Evolutionary conservation across 2,113 vertebrate species (phyloP).

Genomic region (Alces alces): DNA sequence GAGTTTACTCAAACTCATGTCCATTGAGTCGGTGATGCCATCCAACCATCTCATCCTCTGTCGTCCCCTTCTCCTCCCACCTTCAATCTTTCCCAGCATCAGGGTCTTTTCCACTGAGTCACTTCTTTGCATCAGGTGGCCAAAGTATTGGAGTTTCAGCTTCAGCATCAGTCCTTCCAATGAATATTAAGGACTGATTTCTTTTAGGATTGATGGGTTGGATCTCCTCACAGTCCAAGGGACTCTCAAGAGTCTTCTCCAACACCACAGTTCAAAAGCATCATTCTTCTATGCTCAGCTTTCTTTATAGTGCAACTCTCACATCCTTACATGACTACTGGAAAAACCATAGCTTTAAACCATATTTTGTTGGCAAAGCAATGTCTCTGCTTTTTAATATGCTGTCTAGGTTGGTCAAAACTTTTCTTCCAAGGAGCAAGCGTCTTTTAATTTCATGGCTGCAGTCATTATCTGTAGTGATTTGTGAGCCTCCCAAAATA

Average conservation of each 20-base stretch:
- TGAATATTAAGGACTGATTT: not conserved
- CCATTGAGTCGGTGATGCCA: not conserved
- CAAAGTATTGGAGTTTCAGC: not conserved
- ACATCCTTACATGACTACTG: not conserved
- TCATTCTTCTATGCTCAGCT: not conserved
- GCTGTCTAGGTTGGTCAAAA: not conserved
- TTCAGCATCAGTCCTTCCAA: not conserved
- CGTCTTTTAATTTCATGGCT: not conserved
- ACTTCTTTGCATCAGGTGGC: not conserved
- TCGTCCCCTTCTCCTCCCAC: rapidly evolving
- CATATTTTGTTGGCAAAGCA: not conserved
- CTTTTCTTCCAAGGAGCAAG: not conserved
- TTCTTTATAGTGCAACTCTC: not conserved
- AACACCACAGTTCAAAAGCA: not conserved
- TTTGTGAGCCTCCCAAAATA: not conserved
- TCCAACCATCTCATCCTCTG: not conserved
- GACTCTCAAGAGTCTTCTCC: not conserved
- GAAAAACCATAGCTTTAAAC: not conserved
- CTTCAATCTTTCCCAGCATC: not conserved
- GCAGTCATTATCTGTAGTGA: not conserved
- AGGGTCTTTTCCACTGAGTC: not conserved
- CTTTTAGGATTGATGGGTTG: not conserved
- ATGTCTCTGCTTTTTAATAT: not conserved
- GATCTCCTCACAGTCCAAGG: not conserved
- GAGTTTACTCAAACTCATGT: not conserved